These are phyloP conservation scores for Ectemnius continuus DNA, from an alignment of 2,888 invertebrate species.

Conservation along the genomic window DNA sequence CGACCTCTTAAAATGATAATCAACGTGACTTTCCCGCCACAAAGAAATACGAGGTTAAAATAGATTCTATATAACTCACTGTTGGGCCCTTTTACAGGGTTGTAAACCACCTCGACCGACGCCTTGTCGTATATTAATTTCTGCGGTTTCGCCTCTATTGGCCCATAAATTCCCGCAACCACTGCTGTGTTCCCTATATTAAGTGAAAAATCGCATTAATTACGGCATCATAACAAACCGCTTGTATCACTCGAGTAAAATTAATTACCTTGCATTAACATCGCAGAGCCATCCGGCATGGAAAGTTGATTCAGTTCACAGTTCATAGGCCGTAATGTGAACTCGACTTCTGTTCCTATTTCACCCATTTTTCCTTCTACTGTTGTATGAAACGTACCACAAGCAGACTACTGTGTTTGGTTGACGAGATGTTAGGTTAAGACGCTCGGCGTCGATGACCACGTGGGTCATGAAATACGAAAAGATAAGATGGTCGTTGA, in stretches of 20 bases:
- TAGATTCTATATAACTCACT: constrained; percentile 73
- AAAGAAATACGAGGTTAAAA: background rate
- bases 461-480: too few relatives aligned
- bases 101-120: constrained; percentile 87
- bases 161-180: constrained; percentile 89
- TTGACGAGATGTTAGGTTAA: constrained; percentile 23
- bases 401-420: constrained; percentile 9
- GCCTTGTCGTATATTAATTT: constrained; percentile 89
- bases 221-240: background rate
- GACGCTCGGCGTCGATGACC: too few relatives aligned
- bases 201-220: background rate
- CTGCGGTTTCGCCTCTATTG: constrained; percentile 87
- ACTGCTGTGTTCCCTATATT: constrained; percentile 87
- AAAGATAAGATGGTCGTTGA: too few relatives aligned
- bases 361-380: constrained; percentile 30
- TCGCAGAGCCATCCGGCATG: constrained; percentile 88
- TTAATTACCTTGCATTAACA: constrained; percentile 86
- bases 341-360: constrained; percentile 50
- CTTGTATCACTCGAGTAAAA: background rate
- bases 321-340: constrained; percentile 79
- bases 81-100: constrained; percentile 87
- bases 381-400: background rate
- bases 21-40: background rate
- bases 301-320: constrained; percentile 87
- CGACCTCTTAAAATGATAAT: constrained; percentile 75